phyloP scores from a whole-genome alignment of 2,113 vertebrate genomes.

The Sinocyclocheilus anshuiensis region DNA sequence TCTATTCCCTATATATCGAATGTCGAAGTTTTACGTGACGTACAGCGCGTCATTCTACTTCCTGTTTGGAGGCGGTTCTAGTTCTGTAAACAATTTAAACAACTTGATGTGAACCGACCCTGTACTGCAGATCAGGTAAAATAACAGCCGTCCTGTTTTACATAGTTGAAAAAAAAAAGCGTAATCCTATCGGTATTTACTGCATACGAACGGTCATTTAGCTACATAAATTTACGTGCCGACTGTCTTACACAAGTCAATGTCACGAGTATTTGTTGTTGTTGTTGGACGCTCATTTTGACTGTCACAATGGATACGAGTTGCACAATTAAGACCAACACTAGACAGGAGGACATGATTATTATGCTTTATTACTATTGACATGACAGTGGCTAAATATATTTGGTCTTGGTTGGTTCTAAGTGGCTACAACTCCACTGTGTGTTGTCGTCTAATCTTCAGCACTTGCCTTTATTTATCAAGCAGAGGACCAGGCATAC shows the following conservation, averaged over 20 bases:
- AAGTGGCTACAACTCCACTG: neutral
- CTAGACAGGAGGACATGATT: neutral
- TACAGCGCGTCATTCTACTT: constrained; percentile 1
- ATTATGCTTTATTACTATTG: neutral
- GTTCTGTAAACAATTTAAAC: neutral
- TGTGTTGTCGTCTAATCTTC: neutral
- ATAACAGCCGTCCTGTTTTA: neutral
- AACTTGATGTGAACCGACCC: neutral
- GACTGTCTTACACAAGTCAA: neutral
- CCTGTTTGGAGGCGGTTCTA: neutral
- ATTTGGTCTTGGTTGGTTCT: neutral
- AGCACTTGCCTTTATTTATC: neutral
- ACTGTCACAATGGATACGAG: neutral
- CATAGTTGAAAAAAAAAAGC: neutral
- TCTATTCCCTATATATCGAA: no score
- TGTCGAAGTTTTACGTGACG: no score
- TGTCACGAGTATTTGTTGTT: neutral
- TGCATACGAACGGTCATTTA: neutral
- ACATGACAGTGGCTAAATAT: neutral
- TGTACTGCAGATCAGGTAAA: neutral
- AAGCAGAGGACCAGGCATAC: constrained; percentile 8
- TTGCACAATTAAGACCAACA: neutral
- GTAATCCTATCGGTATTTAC: neutral
- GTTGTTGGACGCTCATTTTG: neutral
- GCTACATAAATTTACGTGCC: neutral